Conservation (phyloP, 2,797 vertebrate species). For the Melanotaenia maccullochi region DNA sequence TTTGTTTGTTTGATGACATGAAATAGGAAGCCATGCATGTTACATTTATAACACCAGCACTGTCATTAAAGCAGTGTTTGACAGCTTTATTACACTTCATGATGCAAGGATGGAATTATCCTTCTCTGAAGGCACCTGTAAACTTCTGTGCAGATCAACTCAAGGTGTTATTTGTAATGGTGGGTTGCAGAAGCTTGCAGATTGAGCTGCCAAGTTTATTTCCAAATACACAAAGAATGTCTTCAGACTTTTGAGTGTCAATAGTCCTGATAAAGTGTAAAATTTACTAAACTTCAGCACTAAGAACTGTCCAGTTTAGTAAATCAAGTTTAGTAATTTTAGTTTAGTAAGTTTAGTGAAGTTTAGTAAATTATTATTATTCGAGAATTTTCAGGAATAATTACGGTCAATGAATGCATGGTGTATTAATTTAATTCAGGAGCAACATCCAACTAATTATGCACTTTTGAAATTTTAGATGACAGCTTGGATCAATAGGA, state of each 20-base stretch:
- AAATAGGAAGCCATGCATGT: constrained; percentile 10
- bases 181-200: neutral
- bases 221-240: neutral
- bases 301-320: too few relatives aligned
- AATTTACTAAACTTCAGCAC: too few relatives aligned
- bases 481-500: too few relatives aligned
- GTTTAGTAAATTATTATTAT: too few relatives aligned
- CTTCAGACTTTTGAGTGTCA: neutral
- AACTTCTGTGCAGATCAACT: constrained; percentile 1
- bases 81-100: constrained; percentile 20
- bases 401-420: too few relatives aligned
- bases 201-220: neutral
- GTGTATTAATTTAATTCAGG: too few relatives aligned
- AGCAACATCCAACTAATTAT: too few relatives aligned
- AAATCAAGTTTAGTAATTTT: too few relatives aligned
- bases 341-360: too few relatives aligned
- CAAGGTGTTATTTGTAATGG: neutral
- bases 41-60: constrained; percentile 17
- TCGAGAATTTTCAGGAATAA: neutral
- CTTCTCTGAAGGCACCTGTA: constrained; percentile 12
- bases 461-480: too few relatives aligned
- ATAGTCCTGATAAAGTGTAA: neutral
- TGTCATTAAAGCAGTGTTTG: constrained; percentile 9
- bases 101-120: constrained; percentile 3
- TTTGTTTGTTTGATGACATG: constrained; percentile 11